phyloP scores from a whole-genome alignment of 2,797 vertebrate genomes.

The Pangasius mekongensis region DNA sequence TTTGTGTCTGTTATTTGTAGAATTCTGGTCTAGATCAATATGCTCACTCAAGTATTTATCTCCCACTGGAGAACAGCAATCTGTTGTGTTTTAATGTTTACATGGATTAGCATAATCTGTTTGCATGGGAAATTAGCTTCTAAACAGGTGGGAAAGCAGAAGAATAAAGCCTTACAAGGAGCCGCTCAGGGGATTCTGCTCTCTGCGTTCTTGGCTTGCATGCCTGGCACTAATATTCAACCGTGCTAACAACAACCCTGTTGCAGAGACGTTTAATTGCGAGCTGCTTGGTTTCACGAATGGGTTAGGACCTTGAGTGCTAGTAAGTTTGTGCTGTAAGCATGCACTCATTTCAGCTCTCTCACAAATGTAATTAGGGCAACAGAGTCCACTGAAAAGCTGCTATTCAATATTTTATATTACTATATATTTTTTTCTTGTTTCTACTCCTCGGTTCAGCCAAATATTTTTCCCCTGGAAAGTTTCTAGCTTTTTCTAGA shows the following conservation, averaged over 20 bases:
- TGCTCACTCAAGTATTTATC: slow-evolving; percentile 78
- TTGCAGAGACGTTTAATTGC: slow-evolving; percentile 28
- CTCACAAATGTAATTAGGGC: slow-evolving; percentile 46
- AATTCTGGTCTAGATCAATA: slow-evolving; percentile 75
- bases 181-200: slow-evolving; percentile 70
- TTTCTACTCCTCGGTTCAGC: background rate
- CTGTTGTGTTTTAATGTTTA: slow-evolving; percentile 84
- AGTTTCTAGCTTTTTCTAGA: background rate
- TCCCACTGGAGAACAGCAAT: slow-evolving; percentile 77
- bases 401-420: slow-evolving; percentile 54
- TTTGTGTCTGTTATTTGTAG: slow-evolving; percentile 76
- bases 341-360: slow-evolving; percentile 21
- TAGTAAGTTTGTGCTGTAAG: slow-evolving; percentile 54
- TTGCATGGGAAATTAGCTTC: slow-evolving; percentile 84
- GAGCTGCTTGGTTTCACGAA: slow-evolving; percentile 54
- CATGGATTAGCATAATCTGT: slow-evolving; percentile 86
- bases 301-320: slow-evolving; percentile 55
- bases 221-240: slow-evolving; percentile 67
- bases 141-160: slow-evolving; percentile 77
- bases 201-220: slow-evolving; percentile 56
- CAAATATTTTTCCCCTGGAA: background rate
- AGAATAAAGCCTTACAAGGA: slow-evolving; percentile 70
- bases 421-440: background rate
- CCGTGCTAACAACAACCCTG: slow-evolving; percentile 68
- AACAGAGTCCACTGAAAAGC: slow-evolving; percentile 30